phyloP scores from a whole-genome alignment of 2,113 vertebrate genomes.

The Platysternon megacephalum region DNA sequence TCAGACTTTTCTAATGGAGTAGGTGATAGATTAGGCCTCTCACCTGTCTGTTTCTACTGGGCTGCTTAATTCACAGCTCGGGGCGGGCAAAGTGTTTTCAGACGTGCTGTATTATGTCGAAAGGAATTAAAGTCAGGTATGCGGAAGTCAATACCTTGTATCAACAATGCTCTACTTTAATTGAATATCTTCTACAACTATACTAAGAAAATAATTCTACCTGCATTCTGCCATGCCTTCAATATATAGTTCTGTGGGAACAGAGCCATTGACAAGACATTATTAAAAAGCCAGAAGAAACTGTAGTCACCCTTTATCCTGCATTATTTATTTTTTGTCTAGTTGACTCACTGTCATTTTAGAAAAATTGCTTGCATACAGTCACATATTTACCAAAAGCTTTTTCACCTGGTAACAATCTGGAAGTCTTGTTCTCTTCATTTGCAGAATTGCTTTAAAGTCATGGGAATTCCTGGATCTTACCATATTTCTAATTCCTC shows the following conservation, averaged over 20 bases:
- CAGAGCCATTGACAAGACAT: not conserved
- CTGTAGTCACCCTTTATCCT: constrained; percentile 28
- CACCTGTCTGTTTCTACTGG: not conserved
- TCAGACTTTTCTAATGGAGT: accelerated
- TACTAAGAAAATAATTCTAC: not conserved
- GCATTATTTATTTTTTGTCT: not conserved
- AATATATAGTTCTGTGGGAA: accelerated
- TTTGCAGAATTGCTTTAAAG: not conserved
- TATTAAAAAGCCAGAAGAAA: not conserved
- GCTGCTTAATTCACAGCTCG: not conserved
- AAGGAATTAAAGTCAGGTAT: constrained; percentile 34
- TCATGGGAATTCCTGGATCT: not conserved
- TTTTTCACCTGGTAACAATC: constrained; percentile 60
- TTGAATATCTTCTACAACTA: not conserved
- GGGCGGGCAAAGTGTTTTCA: constrained; percentile 57
- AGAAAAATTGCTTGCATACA: constrained; percentile 23
- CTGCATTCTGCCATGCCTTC: not conserved
- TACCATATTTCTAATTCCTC: not conserved
- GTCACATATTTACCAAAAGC: not conserved
- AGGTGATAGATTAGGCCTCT: not conserved
- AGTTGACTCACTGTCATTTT: not conserved
- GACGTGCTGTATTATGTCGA: constrained; percentile 5
- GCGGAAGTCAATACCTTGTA: constrained; percentile 32
- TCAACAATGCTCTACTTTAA: not conserved
- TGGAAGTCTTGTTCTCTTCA: not conserved